Conservation (phyloP, 2,888 invertebrate species). For the Eumerus sabulonum region DNA sequence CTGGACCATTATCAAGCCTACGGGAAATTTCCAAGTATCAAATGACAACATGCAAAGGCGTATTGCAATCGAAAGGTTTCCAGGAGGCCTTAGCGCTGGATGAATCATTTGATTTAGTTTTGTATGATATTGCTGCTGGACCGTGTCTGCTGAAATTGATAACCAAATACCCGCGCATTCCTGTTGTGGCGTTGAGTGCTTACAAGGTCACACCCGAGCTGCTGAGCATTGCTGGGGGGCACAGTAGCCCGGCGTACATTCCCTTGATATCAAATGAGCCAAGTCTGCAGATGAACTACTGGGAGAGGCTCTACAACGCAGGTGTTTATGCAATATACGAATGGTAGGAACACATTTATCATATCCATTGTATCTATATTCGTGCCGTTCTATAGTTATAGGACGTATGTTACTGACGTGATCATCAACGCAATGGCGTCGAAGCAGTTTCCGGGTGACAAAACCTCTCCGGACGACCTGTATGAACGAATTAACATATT, state of each 20-base stretch:
- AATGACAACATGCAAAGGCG: conserved; percentile 51
- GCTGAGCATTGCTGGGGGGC: conserved; percentile 53
- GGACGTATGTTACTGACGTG: conserved; percentile 28
- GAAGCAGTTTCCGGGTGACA: conserved; percentile 31
- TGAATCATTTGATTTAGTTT: conserved; percentile 72
- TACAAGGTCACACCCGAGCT: conserved; percentile 66
- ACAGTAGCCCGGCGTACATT: conserved; percentile 69
- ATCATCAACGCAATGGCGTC: conserved; percentile 19
- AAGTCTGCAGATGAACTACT: conserved; percentile 65
- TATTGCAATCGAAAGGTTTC: conserved; percentile 70
- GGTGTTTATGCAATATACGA: conserved; percentile 32
- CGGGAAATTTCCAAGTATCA: conserved; percentile 40
- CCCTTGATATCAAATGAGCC: conserved; percentile 49
- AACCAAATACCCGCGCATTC: conserved; percentile 72
- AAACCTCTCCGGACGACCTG: conserved; percentile 55
- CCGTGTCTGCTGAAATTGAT: conserved; percentile 72
- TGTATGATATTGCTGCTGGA: conserved; percentile 71
- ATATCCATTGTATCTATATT: too few relatives aligned
- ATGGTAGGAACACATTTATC: conserved; percentile 33
- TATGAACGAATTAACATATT: conserved; percentile 62
- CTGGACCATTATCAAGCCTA: conserved; percentile 23
- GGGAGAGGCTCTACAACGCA: conserved; percentile 54
- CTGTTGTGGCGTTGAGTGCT: conserved; percentile 70
- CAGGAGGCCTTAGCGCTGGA: conserved; percentile 71
- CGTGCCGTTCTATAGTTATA: conserved; percentile 21